Base-by-base conservation (phyloP, 2,888 invertebrate genomes). In the Thumatha senex region DNA sequence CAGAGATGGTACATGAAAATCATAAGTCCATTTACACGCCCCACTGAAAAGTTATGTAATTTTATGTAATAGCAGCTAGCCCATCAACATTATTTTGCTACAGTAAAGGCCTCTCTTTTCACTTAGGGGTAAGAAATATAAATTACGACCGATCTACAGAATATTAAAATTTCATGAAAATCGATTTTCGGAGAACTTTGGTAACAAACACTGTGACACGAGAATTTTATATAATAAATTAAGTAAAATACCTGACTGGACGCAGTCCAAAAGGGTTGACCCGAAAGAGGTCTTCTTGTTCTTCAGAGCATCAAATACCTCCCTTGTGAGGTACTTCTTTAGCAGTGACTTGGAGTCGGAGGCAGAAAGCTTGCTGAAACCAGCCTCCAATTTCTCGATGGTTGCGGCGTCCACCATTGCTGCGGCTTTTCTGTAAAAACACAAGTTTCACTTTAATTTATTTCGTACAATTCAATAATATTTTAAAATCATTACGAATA, bases 261-360 rank as follows among this genome's bases (percentile, higher is more conserved):
- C 97, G 80, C 96, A 96, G 92, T 98, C 98, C 83, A 98, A 93
- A 60, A 98, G 95, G 56, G 97, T 96, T 57, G 98, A 98, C 72
- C 97, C 98, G 84, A 98, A 97, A 67, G 96, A 95, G 60, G 98
- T 98, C 92, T 98, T 98, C 94, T 96, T 96, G 89, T 94, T 96
- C 94, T 98, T 98, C 64, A 98, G 94, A 77, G 94, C 94, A 80
- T 98, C 98, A 89, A 98, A 97, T 56, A 98, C 93, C 80, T 97
- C 97, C 92, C 95, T 95, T 84, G 97, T 96, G 76, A 98, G 94
- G 93, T 96, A 96, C 91, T 98, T 98, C 94, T 98, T 99, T 93
- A 99, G 93, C 89, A 99, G 94, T 56, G 98, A 98, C 92, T 98
- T 97, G 87, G 98, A 98, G 92, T 98, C 96, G 60, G 97, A 96